Evolutionary conservation across 2,888 invertebrate species (phyloP).

Genomic region (Andrena bucephala): DNA sequence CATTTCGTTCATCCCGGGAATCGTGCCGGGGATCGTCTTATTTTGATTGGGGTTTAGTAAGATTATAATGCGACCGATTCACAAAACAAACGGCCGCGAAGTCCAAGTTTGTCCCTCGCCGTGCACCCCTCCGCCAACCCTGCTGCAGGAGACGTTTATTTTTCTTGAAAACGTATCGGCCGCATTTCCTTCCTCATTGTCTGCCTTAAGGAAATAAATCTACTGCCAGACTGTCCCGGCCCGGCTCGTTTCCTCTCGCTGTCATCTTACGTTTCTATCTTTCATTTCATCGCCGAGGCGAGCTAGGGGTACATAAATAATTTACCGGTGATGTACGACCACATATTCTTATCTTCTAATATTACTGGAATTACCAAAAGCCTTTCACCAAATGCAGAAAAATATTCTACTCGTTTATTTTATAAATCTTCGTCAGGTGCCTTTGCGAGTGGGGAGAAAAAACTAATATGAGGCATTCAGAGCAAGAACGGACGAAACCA

Average conservation of each 20-base stretch:
- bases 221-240: constrained; percentile 60
- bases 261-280: constrained; percentile 31
- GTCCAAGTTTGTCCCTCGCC: constrained; percentile 59
- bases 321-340: background rate
- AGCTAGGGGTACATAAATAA: constrained; percentile 10
- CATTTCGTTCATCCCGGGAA: background rate
- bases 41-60: constrained; percentile 66
- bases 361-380: no score
- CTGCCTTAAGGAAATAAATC: constrained; percentile 79
- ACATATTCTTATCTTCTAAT: background rate
- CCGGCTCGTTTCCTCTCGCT: constrained; percentile 61
- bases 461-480: no score
- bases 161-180: constrained; percentile 80
- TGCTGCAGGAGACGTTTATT: constrained; percentile 74
- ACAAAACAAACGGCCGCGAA: constrained; percentile 71
- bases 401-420: no score
- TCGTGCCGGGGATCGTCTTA: constrained; percentile 29
- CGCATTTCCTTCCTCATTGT: constrained; percentile 80
- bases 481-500: no score
- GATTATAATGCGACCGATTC: constrained; percentile 68
- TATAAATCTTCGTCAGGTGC: no score
- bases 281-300: background rate
- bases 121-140: constrained; percentile 29
- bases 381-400: no score
- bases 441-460: no score